These are phyloP conservation scores for Malurus melanocephalus DNA, from an alignment of 2,113 vertebrate species.

Conservation along the genomic window DNA sequence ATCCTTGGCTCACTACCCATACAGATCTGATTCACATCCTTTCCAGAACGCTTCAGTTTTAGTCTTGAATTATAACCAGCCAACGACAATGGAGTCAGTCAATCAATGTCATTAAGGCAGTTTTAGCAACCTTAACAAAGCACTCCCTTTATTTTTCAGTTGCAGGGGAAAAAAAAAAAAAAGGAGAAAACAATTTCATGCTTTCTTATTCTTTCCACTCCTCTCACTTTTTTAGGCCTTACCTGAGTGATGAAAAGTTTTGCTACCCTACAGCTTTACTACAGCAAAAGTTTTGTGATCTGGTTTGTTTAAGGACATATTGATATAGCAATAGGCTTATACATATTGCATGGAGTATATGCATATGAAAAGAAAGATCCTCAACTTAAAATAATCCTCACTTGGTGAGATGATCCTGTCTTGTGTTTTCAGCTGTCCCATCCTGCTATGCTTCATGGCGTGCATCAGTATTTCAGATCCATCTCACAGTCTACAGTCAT, in stretches of 20 bases:
- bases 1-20: not conserved
- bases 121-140: not conserved
- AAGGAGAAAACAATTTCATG: not conserved
- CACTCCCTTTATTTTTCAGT: not conserved
- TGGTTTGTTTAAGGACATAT: not conserved
- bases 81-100: not conserved
- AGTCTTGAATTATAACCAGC: constrained; percentile 15
- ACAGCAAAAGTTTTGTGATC: not conserved
- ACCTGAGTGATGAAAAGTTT: not conserved
- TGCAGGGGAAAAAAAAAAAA: not conserved
- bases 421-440: not conserved
- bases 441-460: not conserved
- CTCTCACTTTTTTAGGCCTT: not conserved
- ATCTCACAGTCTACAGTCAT: not conserved
- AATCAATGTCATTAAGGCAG: constrained; percentile 35
- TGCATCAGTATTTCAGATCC: not conserved
- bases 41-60: not conserved
- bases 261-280: not conserved
- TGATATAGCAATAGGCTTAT: not conserved
- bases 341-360: not conserved
- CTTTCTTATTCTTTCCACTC: not conserved
- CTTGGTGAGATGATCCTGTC: not conserved
- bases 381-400: not conserved
- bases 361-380: not conserved
- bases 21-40: not conserved